Percentiles rank a stretch among this genome's conserved stretches.
Evolutionary conservation across 2,113 vertebrate genomes (phyloP).

Genomic region (Crotophaga sulcirostris): DNA sequence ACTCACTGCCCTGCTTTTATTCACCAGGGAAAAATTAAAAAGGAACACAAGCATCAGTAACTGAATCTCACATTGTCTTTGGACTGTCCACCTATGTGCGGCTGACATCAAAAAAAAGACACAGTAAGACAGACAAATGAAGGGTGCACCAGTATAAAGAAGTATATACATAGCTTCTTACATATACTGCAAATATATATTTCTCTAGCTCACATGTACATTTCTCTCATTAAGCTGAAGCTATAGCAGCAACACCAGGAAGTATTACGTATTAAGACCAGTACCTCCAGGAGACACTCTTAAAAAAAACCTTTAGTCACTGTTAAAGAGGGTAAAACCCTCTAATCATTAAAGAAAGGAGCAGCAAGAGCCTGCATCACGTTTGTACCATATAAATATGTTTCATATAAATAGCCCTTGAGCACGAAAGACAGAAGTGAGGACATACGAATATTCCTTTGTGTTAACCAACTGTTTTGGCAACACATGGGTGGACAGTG

Average conservation of each 20-base stretch:
- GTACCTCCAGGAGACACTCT: neutral
- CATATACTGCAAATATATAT: neutral
- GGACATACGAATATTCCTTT: neutral
- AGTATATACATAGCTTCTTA: neutral
- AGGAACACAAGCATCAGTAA: neutral
- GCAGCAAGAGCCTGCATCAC: neutral
- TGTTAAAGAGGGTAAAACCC: neutral
- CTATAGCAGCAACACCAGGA: neutral
- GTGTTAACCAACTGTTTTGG: neutral
- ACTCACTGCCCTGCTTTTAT: neutral
- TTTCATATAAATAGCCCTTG: neutral
- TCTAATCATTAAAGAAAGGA: neutral
- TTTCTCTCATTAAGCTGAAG: neutral
- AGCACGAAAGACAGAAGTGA: neutral
- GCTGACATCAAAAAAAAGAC: neutral
- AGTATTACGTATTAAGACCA: neutral
- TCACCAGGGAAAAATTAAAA: neutral
- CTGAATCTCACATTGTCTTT: neutral
- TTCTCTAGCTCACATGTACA: neutral
- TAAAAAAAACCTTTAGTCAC: neutral
- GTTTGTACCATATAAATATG: neutral
- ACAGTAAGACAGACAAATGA: neutral
- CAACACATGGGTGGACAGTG: fast-evolving
- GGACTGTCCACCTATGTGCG: neutral
- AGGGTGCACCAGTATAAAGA: neutral